Evolutionary conservation across 2,888 invertebrate species (phyloP).

Genomic region (Octonoba sinensis): DNA sequence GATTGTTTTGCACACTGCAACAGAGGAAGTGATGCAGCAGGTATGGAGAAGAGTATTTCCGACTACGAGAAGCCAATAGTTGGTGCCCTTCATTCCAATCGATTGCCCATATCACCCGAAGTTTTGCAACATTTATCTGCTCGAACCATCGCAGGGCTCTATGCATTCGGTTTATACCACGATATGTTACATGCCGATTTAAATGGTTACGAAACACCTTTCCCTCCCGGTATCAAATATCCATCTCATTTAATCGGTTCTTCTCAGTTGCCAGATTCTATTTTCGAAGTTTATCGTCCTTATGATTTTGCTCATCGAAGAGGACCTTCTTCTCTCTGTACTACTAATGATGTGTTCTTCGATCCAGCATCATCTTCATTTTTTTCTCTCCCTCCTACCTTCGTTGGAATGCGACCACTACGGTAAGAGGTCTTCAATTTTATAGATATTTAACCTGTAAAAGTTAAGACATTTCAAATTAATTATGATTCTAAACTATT

Average conservation of each 20-base stretch:
- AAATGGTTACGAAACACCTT: constrained; percentile 39
- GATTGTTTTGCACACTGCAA: constrained; percentile 34
- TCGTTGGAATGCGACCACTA: constrained; percentile 59
- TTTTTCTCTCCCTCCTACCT: constrained; percentile 57
- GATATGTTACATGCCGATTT: constrained; percentile 54
- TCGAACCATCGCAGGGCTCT: constrained; percentile 51
- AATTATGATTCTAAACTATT: neutral
- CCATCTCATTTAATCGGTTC: constrained; percentile 50
- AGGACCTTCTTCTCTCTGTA: constrained; percentile 48
- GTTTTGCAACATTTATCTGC: constrained; percentile 54
- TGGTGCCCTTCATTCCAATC: constrained; percentile 35
- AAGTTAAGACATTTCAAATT: too few species aligned
- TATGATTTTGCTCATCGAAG: constrained; percentile 57
- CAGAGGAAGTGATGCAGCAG: constrained; percentile 26
- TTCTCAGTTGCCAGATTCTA: constrained; percentile 47
- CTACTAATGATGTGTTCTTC: constrained; percentile 55
- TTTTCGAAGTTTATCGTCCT: constrained; percentile 60
- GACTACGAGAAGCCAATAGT: constrained; percentile 43
- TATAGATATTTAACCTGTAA: neutral
- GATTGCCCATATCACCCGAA: constrained; percentile 45
- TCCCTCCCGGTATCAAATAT: constrained; percentile 50
- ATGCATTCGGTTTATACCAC: constrained; percentile 47
- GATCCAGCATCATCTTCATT: constrained; percentile 54
- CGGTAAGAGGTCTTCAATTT: constrained; percentile 36
- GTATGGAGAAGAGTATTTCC: constrained; percentile 30